Conservation (phyloP, 1,140 invertebrate species). For the Heliconius hewitsoni region DNA sequence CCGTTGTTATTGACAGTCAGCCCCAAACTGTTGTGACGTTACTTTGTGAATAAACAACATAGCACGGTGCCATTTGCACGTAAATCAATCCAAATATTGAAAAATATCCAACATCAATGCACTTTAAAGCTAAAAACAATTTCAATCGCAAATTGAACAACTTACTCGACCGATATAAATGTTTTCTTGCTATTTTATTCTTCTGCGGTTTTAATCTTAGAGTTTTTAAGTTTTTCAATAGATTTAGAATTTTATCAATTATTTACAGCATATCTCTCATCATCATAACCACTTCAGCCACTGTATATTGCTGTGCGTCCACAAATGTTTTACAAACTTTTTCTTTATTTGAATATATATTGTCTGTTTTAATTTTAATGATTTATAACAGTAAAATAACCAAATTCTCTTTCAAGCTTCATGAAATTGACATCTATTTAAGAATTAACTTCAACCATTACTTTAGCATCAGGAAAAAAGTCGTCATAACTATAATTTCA, state of each 20-base stretch:
- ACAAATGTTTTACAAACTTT: conserved; percentile 50
- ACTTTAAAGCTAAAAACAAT: conserved; percentile 33
- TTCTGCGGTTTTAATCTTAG: conserved; percentile 64
- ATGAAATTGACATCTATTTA: conserved; percentile 53
- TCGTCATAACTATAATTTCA: conserved; percentile 41
- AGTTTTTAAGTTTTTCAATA: conserved; percentile 47
- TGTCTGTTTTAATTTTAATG: conserved; percentile 50
- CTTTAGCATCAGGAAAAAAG: conserved; percentile 39
- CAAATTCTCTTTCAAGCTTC: conserved; percentile 50
- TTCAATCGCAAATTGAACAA: conserved; percentile 20
- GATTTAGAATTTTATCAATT: conserved; percentile 39
- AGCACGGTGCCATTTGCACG: conserved; percentile 21
- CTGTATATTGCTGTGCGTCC: conserved; percentile 49
- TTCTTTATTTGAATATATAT: conserved; percentile 60
- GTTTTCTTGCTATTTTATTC: conserved; percentile 51
- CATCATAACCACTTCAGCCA: conserved; percentile 42
- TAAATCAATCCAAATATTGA: conserved; percentile 32
- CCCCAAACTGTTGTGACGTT: conserved; percentile 54
- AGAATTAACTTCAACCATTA: conserved; percentile 54
- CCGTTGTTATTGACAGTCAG: conserved; percentile 54
- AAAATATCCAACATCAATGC: conserved; percentile 36
- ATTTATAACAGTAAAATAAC: conserved; percentile 50
- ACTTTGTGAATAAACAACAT: conserved; percentile 53
- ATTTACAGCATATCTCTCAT: conserved; percentile 54
- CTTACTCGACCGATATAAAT: conserved; percentile 47